Conservation (phyloP, 2,113 vertebrate genomes). For the Cairina moschata region DNA sequence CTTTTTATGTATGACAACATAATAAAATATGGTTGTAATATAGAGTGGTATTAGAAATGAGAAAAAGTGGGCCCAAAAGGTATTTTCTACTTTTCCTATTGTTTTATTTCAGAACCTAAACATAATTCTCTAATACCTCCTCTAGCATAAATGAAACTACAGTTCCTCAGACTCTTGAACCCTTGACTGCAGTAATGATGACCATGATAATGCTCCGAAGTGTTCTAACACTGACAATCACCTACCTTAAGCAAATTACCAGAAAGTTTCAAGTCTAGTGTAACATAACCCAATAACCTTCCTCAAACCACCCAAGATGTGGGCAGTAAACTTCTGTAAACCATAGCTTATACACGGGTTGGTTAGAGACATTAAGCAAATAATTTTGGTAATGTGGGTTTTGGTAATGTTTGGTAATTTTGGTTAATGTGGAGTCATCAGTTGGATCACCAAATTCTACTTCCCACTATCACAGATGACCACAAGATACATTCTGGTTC, state of each 20-base stretch:
- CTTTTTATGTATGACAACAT: slow-evolving; percentile 12
- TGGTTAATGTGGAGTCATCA: neutral
- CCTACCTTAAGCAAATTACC: neutral
- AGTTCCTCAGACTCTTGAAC: neutral
- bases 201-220: neutral
- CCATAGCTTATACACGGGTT: neutral
- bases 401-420: no score
- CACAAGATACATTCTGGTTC: neutral
- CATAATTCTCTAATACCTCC: neutral
- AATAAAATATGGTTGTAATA: slow-evolving; percentile 30
- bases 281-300: neutral
- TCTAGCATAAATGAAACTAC: neutral
- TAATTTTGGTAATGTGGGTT: rapidly evolving
- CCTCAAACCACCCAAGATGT: rapidly evolving
- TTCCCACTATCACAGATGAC: neutral
- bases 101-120: slow-evolving; percentile 42
- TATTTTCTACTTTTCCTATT: slow-evolving; percentile 44
- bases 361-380: neutral
- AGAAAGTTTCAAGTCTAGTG: neutral
- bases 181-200: neutral
- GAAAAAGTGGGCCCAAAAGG: neutral
- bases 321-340: neutral
- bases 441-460: neutral
- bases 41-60: slow-evolving; percentile 7
- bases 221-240: neutral